Percentiles rank a stretch among this genome's conserved stretches.
Conservation (phyloP, 1,140 invertebrate species). For the Drosophila lacertosa region DNA sequence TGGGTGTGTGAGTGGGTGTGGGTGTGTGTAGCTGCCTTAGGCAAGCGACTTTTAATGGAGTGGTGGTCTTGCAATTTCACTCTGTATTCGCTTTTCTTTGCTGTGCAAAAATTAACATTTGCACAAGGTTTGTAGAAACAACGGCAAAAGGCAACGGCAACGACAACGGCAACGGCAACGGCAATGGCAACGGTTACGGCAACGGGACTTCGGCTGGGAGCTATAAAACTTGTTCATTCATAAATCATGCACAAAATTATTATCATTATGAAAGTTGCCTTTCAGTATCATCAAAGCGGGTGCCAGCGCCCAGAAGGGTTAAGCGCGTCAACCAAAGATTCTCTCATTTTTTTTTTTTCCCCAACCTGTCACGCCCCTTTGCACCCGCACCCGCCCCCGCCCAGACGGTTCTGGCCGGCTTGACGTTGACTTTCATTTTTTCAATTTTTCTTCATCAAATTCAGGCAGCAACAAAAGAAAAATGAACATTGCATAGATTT, state of each 20-base stretch:
- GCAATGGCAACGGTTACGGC: conserved; percentile 8
- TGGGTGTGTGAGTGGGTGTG: conserved; percentile 3
- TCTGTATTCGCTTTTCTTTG: conserved; percentile 40
- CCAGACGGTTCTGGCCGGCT: too few species aligned
- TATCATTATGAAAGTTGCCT: conserved; percentile 82
- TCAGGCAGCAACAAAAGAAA: conserved; percentile 66
- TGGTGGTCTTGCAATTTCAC: conserved; percentile 31
- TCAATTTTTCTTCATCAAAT: conserved; percentile 80
- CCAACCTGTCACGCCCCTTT: too few species aligned
- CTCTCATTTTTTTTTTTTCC: conserved; percentile 29
- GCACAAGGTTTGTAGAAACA: conserved; percentile 55
- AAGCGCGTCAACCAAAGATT: conserved; percentile 65
- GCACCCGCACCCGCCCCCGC: not conserved
- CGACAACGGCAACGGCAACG: conserved; percentile 1
- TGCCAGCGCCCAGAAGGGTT: conserved; percentile 56
- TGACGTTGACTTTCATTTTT: conserved; percentile 72
- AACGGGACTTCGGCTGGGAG: conserved; percentile 41
- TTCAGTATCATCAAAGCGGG: conserved; percentile 62
- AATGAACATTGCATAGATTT: conserved; percentile 75
- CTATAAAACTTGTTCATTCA: conserved; percentile 80
- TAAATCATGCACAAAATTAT: conserved; percentile 83
- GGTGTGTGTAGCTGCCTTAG: conserved; percentile 4
- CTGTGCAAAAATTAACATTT: conserved; percentile 73
- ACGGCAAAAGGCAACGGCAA: conserved; percentile 6
- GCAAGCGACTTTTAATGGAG: conserved; percentile 30